Base-by-base conservation (phyloP, 2,888 invertebrate genomes). In the Lumbricus terrestris region DNA sequence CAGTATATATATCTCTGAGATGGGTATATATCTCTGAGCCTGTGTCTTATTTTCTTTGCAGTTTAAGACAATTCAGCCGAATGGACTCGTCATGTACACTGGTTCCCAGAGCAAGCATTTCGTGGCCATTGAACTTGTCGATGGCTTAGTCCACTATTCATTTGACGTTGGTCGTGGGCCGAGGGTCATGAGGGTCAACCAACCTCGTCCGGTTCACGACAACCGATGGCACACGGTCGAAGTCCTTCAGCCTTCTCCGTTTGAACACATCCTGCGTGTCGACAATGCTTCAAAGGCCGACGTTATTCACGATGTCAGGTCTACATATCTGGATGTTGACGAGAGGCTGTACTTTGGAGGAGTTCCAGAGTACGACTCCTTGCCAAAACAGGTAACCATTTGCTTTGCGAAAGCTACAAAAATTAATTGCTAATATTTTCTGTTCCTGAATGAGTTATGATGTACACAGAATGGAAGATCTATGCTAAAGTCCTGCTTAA, bases 201-300 rank as follows among this genome's bases (percentile, higher is more conserved):
- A 97, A 97, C 93, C 98, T 98, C 91, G 37, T 94, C 94, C 97
- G 91, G 96, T 98, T 94, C 98, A 98, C 94, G 98, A 99, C 94
- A 98, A 98, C 94, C 96, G 97, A 93, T 99, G 98, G 99, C 99
- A 99, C 94, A 97, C 97, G 0, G 98, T 99, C 1, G 97, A 0
- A 98, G 97, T 99, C 35, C 96, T 97, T 69, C 96, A 98, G 91
- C 97, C 98, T 0, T 97, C 97, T 0, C 96, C 97, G 0, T 97
- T 97, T 93, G 97, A 97, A 92, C 98, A 98, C 94, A 97, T 97
- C 0, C 96, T 99, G 83, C 97, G 97, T 94, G 98, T 99, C 16
- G 98, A 99, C 94, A 98, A 98, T 90, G 92, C 92, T 82, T 93
- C 93, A 15, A 93, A 93, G 8, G 92, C 93, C 18, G 93, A 93